Percentiles rank a stretch among this genome's conserved stretches.
These are phyloP conservation scores for Salvelinus namaycush DNA, from an alignment of 2,113 vertebrate species.

Conservation along the genomic window DNA sequence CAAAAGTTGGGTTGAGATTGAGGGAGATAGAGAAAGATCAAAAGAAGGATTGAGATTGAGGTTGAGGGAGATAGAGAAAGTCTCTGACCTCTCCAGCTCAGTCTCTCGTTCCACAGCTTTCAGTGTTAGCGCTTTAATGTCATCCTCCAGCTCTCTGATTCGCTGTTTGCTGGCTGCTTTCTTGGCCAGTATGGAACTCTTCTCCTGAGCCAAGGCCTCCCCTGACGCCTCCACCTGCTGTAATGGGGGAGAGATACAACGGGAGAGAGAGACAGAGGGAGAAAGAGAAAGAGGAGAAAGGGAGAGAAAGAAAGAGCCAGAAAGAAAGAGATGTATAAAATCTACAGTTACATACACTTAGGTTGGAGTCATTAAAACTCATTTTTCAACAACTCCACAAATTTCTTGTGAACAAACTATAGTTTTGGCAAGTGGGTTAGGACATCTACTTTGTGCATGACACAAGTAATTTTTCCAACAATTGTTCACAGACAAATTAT, in stretches of 20 bases:
- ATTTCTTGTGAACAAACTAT: too few relatives aligned
- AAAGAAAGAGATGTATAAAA: neutral
- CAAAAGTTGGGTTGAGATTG: too few relatives aligned
- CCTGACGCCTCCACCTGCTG: constrained; percentile 74
- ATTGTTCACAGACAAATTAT: too few relatives aligned
- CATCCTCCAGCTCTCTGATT: constrained; percentile 80
- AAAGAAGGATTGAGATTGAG: neutral
- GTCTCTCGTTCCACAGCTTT: constrained; percentile 79
- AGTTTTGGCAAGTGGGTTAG: too few relatives aligned
- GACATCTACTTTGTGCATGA: too few relatives aligned
- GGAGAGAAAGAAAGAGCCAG: too few relatives aligned
- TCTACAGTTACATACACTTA: too few relatives aligned
- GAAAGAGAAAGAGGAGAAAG: neutral
- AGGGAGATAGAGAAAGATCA: too few relatives aligned
- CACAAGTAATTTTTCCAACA: too few relatives aligned
- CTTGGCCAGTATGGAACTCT: constrained; percentile 71
- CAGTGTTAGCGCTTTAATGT: constrained; percentile 78
- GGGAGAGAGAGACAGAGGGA: neutral
- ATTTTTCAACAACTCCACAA: too few relatives aligned
- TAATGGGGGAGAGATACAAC: constrained; percentile 1
- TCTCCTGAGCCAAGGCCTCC: constrained; percentile 73
- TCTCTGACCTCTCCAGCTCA: constrained; percentile 81
- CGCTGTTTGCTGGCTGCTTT: constrained; percentile 72
- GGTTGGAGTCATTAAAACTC: too few relatives aligned
- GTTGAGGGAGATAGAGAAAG: neutral